Evolutionary conservation across 2,113 vertebrate genomes (phyloP).

Genomic region (Daphoenositta chrysoptera): DNA sequence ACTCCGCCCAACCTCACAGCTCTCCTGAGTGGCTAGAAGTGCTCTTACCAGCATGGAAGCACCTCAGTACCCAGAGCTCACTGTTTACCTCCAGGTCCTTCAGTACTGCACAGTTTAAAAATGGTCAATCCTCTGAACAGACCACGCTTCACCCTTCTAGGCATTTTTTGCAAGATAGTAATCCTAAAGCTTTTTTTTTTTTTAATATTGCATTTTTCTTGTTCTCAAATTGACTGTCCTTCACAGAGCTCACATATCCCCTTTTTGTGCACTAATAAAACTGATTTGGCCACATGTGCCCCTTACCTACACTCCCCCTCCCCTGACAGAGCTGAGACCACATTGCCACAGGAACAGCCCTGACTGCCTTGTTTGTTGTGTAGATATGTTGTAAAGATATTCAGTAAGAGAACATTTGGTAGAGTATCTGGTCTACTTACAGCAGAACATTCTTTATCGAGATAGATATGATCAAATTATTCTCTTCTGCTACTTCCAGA

Average conservation of each 20-base stretch:
- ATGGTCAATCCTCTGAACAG: not conserved
- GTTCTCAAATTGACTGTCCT: not conserved
- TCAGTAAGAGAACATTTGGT: not conserved
- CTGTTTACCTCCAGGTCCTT: not conserved
- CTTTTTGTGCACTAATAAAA: not conserved
- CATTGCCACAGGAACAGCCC: not conserved
- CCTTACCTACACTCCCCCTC: not conserved
- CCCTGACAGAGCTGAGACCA: not conserved
- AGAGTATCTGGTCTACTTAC: not conserved
- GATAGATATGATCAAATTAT: not conserved
- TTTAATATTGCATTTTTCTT: not conserved
- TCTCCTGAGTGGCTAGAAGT: not conserved
- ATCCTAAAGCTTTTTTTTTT: not conserved
- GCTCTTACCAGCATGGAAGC: not conserved
- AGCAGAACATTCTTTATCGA: not conserved
- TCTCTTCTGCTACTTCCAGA: not conserved
- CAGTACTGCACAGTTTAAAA: not conserved
- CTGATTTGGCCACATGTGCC: fast-evolving
- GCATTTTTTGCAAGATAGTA: not conserved
- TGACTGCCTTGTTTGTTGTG: not conserved
- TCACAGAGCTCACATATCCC: not conserved
- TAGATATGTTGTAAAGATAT: no score
- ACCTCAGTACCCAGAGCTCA: not conserved
- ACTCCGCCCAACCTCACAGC: not conserved
- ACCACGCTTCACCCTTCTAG: not conserved